These are phyloP conservation scores for Hipparchia semele DNA, from an alignment of 2,888 invertebrate genomes.

Conservation along the genomic window DNA sequence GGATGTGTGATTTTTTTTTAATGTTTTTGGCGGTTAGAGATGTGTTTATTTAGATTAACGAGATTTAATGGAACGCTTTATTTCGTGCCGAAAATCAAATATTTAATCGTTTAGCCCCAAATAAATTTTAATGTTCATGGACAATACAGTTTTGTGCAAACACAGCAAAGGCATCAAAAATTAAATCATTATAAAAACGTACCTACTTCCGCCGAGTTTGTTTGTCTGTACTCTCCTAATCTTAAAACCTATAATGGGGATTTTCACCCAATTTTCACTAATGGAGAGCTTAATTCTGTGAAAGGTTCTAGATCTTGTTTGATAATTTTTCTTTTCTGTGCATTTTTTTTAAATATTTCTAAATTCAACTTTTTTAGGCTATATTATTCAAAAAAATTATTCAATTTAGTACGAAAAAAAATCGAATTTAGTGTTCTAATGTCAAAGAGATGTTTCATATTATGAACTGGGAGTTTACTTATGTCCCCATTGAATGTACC, in stretches of 20 bases:
- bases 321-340: too few relatives aligned
- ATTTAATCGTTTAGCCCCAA: neutral
- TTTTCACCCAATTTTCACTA: too few relatives aligned
- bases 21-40: neutral
- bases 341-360: too few relatives aligned
- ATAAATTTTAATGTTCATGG: neutral
- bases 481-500: neutral
- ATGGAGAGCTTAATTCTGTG: too few relatives aligned
- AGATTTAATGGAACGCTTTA: neutral
- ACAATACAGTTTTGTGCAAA: neutral
- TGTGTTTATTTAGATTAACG: conserved; percentile 9
- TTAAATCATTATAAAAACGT: too few relatives aligned
- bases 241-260: too few relatives aligned
- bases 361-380: too few relatives aligned
- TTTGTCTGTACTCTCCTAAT: too few relatives aligned
- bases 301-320: too few relatives aligned
- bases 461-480: conserved; percentile 9
- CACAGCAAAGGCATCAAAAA: neutral
- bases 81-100: neutral
- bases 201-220: too few relatives aligned
- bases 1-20: conserved; percentile 11
- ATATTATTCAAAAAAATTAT: too few relatives aligned
- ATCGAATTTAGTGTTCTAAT: too few relatives aligned
- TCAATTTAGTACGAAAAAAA: neutral
- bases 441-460: neutral